phyloP scores from a whole-genome alignment of 2,113 vertebrate species.

The Tetrao urogallus region DNA sequence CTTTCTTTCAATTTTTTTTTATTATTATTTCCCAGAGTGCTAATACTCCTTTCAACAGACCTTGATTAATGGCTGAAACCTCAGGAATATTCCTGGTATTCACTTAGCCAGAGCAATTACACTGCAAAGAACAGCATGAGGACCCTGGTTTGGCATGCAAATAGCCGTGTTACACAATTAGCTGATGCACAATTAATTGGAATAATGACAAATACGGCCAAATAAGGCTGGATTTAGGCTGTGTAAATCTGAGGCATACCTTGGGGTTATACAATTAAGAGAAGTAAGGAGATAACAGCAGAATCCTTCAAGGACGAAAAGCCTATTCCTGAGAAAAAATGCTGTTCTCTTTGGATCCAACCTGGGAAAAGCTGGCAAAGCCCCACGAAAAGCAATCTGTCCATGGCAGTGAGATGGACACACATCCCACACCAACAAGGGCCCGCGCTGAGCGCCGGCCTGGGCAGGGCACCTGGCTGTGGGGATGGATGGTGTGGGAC shows the following conservation, averaged over 20 bases:
- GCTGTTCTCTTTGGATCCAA: not conserved
- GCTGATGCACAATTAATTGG: conserved; percentile 75
- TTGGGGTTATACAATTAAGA: conserved; percentile 59
- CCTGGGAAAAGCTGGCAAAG: conserved; percentile 3
- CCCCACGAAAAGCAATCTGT: not conserved
- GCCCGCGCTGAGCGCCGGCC: rapidly evolving
- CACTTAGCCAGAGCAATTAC: conserved; percentile 74
- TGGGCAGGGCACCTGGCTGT: rapidly evolving
- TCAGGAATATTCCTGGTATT: conserved; percentile 72
- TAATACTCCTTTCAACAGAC: conserved; percentile 65
- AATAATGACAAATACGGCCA: conserved; percentile 73
- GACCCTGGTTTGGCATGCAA: conserved; percentile 68
- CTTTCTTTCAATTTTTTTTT: not conserved
- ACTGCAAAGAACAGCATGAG: conserved; percentile 67
- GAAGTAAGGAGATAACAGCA: not conserved
- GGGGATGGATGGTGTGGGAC: not conserved
- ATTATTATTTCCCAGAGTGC: conserved; percentile 29
- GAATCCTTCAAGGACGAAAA: conserved; percentile 62
- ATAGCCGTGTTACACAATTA: conserved; percentile 73
- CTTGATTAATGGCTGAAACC: conserved; percentile 62
- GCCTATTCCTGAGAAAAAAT: conserved; percentile 45
- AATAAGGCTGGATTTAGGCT: conserved; percentile 60
- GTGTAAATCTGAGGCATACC: conserved; percentile 60
- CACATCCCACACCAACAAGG: not conserved
- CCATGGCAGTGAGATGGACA: not conserved